phyloP scores from a whole-genome alignment of 2,113 vertebrate genomes.

The Dipodomys ordii region DNA sequence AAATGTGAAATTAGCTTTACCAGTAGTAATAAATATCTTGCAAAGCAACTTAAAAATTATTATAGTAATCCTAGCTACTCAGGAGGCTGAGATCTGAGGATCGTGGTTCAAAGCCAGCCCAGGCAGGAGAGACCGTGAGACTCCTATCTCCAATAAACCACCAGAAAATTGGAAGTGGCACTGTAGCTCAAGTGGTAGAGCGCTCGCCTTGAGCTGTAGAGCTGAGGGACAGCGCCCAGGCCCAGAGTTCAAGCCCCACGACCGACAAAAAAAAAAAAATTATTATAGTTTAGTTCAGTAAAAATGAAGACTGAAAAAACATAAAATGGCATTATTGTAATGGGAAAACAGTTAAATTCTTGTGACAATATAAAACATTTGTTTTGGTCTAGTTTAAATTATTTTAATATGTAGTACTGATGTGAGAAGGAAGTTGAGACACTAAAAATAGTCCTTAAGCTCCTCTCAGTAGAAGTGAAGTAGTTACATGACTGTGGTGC shows the following conservation, averaged over 20 bases:
- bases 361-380: constrained; percentile 35
- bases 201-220: no score
- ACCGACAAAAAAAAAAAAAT: no score
- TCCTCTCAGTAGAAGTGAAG: constrained; percentile 13
- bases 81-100: no score
- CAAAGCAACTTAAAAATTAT: constrained; percentile 22
- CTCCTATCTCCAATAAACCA: no score
- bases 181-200: no score
- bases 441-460: constrained; percentile 64
- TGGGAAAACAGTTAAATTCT: constrained; percentile 50
- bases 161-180: no score
- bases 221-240: no score
- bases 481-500: not conserved
- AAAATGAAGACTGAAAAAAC: constrained; percentile 8
- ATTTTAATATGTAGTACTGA: constrained; percentile 29
- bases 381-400: constrained; percentile 64
- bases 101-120: no score
- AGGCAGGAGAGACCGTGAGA: no score
- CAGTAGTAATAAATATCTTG: not conserved
- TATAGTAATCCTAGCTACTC: no score
- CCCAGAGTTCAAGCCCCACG: no score
- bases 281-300: not conserved
- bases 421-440: constrained; percentile 62
- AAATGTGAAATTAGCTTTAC: not conserved
- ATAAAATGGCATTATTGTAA: not conserved